Evolutionary conservation across 2,888 invertebrate genomes (phyloP).

Genomic region (Metalampra italica): DNA sequence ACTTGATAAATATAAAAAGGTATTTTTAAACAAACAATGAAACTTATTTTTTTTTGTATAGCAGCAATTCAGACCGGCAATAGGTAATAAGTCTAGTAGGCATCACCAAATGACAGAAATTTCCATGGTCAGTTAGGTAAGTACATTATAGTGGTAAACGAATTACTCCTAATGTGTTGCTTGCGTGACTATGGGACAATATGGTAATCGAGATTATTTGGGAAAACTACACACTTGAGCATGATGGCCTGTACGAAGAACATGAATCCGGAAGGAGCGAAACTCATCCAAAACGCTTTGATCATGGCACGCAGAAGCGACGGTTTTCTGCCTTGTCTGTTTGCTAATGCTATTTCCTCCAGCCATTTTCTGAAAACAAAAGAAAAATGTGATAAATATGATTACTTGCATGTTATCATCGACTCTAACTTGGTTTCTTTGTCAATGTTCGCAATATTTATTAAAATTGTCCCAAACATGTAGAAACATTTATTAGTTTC

Average conservation of each 20-base stretch:
- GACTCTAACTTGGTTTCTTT: no score
- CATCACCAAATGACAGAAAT: not conserved
- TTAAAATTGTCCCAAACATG: no score
- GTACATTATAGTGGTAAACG: not conserved
- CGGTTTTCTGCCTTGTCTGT: constrained; percentile 77
- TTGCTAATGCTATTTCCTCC: constrained; percentile 78
- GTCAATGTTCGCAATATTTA: no score
- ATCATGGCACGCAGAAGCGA: constrained; percentile 82
- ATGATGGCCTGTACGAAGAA: constrained; percentile 77
- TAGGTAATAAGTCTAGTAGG: not conserved
- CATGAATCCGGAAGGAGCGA: constrained; percentile 81
- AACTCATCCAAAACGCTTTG: constrained; percentile 83
- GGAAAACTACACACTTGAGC: constrained; percentile 59
- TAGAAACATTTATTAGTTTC: no score
- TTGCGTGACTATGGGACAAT: not conserved
- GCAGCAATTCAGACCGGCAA: not conserved
- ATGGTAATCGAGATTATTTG: constrained; percentile 7
- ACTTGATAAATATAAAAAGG: no score
- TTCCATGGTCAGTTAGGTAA: not conserved
- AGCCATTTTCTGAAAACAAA: constrained; percentile 81
- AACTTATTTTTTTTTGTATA: no score
- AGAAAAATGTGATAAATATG: constrained; percentile 13
- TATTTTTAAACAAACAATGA: no score
- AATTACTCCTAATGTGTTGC: not conserved
- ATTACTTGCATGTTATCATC: no score